These are phyloP conservation scores for Hexactinellida sp. DNA, from an alignment of 37 sponge, comb jelly and placozoan genomes.

Conservation along the genomic window DNA sequence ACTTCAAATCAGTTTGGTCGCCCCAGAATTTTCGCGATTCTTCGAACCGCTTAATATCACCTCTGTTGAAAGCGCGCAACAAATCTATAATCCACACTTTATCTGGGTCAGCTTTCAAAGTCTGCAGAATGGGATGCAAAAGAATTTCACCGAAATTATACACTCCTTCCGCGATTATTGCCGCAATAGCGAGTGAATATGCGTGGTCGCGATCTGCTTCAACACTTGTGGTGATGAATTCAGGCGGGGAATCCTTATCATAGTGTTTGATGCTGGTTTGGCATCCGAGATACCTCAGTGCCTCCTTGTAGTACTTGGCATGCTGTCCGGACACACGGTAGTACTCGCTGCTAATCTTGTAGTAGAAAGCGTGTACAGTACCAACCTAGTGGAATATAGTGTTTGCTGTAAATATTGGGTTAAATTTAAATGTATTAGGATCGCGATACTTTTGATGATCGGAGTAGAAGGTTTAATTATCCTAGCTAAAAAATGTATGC, in stretches of 20 bases:
- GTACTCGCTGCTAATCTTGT: neutral
- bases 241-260: neutral
- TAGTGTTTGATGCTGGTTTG: constrained; percentile 9
- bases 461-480: too few relatives aligned
- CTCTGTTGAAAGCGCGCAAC: neutral
- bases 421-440: too few relatives aligned
- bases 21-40: neutral
- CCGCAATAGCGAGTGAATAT: neutral
- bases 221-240: neutral
- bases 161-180: neutral
- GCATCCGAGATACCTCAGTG: neutral
- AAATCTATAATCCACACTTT: neutral
- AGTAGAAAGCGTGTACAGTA: neutral
- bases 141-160: constrained; percentile 17
- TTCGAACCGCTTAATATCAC: neutral
- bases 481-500: too few relatives aligned
- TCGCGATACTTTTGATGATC: too few relatives aligned
- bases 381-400: neutral
- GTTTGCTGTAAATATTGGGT: neutral
- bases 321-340: neutral
- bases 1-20: constrained; percentile 7
- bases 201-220: neutral
- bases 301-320: neutral
- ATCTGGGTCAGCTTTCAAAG: neutral
- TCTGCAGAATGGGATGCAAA: neutral